Evolutionary conservation across 1,140 invertebrate species (phyloP), one percentile per base, ranked within the genome.

Genomic region (Drosophila burlai): DNA sequence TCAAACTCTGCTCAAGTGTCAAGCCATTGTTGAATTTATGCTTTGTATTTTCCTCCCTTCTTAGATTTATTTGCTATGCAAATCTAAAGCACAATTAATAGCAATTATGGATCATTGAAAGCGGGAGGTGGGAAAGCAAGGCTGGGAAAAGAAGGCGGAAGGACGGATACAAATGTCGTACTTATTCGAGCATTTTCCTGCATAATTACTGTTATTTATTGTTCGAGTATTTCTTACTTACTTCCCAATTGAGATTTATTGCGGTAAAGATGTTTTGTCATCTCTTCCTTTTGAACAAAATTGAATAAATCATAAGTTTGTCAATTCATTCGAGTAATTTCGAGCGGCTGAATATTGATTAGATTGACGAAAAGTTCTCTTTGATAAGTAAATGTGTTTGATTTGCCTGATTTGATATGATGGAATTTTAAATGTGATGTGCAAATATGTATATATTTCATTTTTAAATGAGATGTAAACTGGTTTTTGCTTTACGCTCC

Each of bases 161-260:
- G 52, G 50, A 36, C 26, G 40, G 11, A 18, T 36, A 66, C 67
- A 71, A 72, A 52, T 60, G 38, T 61, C 24, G n/a, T 24, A 52
- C 59, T 74, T 52, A 43, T 73, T 73, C 29, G n/a, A 43, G 43
- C 67, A 72, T 73, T 73, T 73, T 42, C 71, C 18, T 74, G 71
- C 71, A 74, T 74, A 74, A 74, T 74, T 74, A 73, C 60, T 73
- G 71, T 74, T 73, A 73, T 74, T 74, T 74, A 74, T 74, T 74
- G 71, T 49, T 31, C 21, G 11, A 73, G 68, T 73, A 61, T 52
- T 52, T 61, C 55, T 61, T 73, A 73, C 55, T 74, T 74, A 74
- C 71, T 73, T 61, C 68, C 31, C 46, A 49, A 72, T 73, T 73
- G 71, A 74, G 71, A 74, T 74, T 74, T 74, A 74, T 74, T 45